phyloP scores from a whole-genome alignment of 2,113 vertebrate species.

The Takifugu flavidus region DNA sequence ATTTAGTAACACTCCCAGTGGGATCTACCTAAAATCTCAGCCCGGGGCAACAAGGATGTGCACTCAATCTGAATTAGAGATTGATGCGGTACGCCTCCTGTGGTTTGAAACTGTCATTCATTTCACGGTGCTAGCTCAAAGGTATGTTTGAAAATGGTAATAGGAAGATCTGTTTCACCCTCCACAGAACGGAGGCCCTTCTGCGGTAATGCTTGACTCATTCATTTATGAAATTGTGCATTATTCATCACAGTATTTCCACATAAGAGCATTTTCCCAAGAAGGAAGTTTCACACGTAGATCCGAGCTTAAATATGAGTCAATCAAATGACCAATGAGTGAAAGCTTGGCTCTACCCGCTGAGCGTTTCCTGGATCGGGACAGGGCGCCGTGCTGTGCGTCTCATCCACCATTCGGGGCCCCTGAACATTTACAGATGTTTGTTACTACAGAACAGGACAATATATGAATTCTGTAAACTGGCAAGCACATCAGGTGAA shows the following conservation, averaged over 20 bases:
- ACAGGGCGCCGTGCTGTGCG: conserved; percentile 41
- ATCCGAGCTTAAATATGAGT: conserved; percentile 19
- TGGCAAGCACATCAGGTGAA: conserved; percentile 43
- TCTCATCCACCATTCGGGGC: conserved; percentile 19
- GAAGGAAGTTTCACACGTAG: conserved; percentile 43
- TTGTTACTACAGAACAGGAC: conserved; percentile 52
- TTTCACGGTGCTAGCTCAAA: conserved; percentile 26
- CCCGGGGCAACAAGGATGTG: conserved; percentile 42
- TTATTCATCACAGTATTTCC: conserved; percentile 47
- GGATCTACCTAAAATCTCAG: conserved; percentile 46
- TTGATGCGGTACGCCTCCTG: conserved; percentile 27
- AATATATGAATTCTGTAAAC: conserved; percentile 61
- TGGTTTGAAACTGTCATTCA: conserved; percentile 33
- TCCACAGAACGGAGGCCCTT: conserved; percentile 32
- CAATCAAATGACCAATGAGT: conserved; percentile 45
- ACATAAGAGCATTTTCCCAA: conserved; percentile 47
- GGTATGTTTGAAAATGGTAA: conserved; percentile 29
- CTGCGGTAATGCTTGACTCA: conserved; percentile 43
- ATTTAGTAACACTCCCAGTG: conserved; percentile 48
- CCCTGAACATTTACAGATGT: conserved; percentile 60
- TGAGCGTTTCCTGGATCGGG: conserved; percentile 27
- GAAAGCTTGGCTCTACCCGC: conserved; percentile 24
- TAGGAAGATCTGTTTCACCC: conserved; percentile 21
- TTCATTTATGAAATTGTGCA: conserved; percentile 51
- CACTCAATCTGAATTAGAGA: conserved; percentile 28